Evolutionary conservation across 2,888 invertebrate species (phyloP), one percentile per base, ranked within the genome.

Genomic region (Drosophila recens): DNA sequence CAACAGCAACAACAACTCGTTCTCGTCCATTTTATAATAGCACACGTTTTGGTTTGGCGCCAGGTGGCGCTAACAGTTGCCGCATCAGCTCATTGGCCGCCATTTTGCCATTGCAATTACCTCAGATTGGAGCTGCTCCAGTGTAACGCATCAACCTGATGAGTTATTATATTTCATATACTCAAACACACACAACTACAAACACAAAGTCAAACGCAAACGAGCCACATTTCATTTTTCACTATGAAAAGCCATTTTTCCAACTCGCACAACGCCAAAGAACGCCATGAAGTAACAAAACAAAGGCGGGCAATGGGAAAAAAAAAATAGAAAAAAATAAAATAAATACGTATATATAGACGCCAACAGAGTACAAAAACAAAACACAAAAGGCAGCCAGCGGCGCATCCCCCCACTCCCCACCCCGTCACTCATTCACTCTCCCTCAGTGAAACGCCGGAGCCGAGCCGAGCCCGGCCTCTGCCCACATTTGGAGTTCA

Each of bases 401-500:
- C 49, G 62, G 57, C 67, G 46, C 52, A 34, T 45, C 4, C 11
- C 27, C 43, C 20, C 30, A 9, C n/a, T 8, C 20, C 3, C 56
- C 34, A 4, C 5, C 46, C 2, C 23, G n/a, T 40, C 15, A 3
- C 40, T 42, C 67, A 52, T 48, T 48, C 58, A 57, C 57, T 58
- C 43, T 56, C 40, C 48, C 48, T 27, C 72, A 72, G 59, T 59
- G 51, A 62, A 67, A 58, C 20, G 43, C 27, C 10, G 8, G 15
- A 10, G 30, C 51, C 13, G 38, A 65, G 61, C 52, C 52, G 52
- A 70, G 67, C 65, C 72, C 77, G 75, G 85, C 65, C 70, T 76
- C 80, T 75, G 66, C 81, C 75, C 79, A 82, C 82, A 82, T 78
- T 90, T 86, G 82, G 84, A 90, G 90, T 89, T 89, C 89, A 89